Evolutionary conservation across 2,888 invertebrate genomes (phyloP), one percentile per base, ranked within the genome.

Genomic region (Hecatera dysodea): DNA sequence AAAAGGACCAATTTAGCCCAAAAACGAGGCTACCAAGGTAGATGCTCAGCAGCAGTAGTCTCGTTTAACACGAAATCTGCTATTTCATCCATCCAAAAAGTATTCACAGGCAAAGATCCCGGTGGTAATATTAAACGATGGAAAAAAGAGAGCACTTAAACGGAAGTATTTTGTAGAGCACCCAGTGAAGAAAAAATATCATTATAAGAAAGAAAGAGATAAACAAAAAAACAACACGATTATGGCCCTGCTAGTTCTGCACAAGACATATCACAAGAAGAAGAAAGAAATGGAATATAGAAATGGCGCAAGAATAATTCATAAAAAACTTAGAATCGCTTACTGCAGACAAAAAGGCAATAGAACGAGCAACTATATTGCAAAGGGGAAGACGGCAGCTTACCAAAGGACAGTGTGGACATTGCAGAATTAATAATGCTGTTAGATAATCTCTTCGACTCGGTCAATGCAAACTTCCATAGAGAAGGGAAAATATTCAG

Each of bases 31-130:
- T 44, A 64, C 7, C 64, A 64, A 7, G 64, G 42, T 6, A 4
- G 64, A 5, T 55, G 64, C 17, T 9, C 12, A 0, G 63, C 63
- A n/a, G 53, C 63, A 29, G 53, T 15, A 42, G 42, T 63, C 5
- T 53, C 53, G 4, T 53, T 63, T 22, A 63, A 63, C 27, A 11
- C 48, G 7, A 36, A 33, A 48, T 29, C 46, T 48, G 36, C 50
- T 36, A n/a, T 50, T 69, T 63, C 66, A 1, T 19, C 56, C 12
- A 22, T 67, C 5, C 61, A 67, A 63, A 67, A 72, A 62, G 27
- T 56, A 42, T 57, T 52, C 50, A 29, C 24, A 11, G n/a, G 6
- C 1, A 67, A 44, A 27, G 53, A 6, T 5, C 68, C 56, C 22
- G 22, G 42, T n/a, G 48, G 53, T 8, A 70, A 52, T 36, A 42